Percentiles rank a stretch among this genome's conserved stretches.
phyloP scores from a whole-genome alignment of 2,888 invertebrate species.

The Himalopsyche japonica region DNA sequence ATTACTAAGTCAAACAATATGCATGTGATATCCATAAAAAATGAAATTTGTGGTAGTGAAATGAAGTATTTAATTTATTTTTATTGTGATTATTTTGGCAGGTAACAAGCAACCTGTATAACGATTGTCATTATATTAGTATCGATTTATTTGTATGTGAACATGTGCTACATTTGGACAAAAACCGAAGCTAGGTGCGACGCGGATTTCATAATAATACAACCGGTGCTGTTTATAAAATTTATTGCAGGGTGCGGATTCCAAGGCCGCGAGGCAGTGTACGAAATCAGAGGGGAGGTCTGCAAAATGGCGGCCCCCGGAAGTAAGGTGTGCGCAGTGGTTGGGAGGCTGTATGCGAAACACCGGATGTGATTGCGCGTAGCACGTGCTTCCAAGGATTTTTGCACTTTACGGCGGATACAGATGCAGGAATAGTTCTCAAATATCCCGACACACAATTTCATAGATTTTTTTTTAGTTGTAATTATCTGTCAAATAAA shows the following conservation, averaged over 20 bases:
- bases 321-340: slow-evolving; percentile 38
- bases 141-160: no score
- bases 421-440: not conserved
- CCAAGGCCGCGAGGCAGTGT: not conserved
- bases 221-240: not conserved
- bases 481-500: no score
- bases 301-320: slow-evolving; percentile 14
- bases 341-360: slow-evolving; percentile 4
- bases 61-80: no score
- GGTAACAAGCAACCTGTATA: no score
- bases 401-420: not conserved
- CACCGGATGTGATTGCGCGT: slow-evolving; percentile 31
- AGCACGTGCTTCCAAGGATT: slow-evolving; percentile 28
- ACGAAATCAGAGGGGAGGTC: not conserved
- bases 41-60: no score
- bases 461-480: not conserved
- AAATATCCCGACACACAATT: not conserved
- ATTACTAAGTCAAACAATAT: no score
- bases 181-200: not conserved
- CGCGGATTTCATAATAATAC: not conserved
- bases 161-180: no score
- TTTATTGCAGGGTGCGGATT: not conserved
- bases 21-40: no score
- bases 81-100: no score
- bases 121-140: no score